These are phyloP conservation scores for Gisinianus flammeolus DNA, from an alignment of 2,888 invertebrate species.

Conservation along the genomic window DNA sequence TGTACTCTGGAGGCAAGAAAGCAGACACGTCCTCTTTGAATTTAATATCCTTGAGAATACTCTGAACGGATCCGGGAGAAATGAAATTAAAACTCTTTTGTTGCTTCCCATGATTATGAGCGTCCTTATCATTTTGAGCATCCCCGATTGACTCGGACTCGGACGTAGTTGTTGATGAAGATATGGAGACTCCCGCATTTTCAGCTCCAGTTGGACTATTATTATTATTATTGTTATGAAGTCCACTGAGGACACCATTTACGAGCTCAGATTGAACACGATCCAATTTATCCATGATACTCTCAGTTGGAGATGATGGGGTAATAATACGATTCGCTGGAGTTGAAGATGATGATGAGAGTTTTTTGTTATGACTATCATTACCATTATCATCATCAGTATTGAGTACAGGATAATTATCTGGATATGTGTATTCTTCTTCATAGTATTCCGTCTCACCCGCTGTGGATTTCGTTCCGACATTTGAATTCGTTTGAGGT, in stretches of 20 bases:
- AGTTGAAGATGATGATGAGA: not conserved
- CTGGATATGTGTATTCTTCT: constrained; percentile 57
- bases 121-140: not conserved
- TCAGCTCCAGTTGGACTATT: not conserved
- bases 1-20: constrained; percentile 45
- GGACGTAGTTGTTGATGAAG: constrained; percentile 29
- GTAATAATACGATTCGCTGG: not conserved
- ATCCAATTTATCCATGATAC: constrained; percentile 84
- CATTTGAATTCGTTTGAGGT: constrained; percentile 65
- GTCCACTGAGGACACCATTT: constrained; percentile 75
- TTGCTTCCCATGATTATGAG: constrained; percentile 1
- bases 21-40: constrained; percentile 44
- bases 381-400: not conserved
- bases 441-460: constrained; percentile 59
- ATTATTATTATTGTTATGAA: constrained; percentile 64
- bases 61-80: constrained; percentile 20
- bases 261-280: constrained; percentile 83
- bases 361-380: not conserved
- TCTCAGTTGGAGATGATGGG: constrained; percentile 68
- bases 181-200: not conserved
- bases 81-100: constrained; percentile 24
- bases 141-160: constrained; percentile 27
- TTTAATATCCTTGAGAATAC: constrained; percentile 32
- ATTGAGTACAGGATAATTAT: constrained; percentile 58
- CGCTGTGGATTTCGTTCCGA: constrained; percentile 65